phyloP scores from a whole-genome alignment of 2,113 vertebrate species.

The Gobius niger region DNA sequence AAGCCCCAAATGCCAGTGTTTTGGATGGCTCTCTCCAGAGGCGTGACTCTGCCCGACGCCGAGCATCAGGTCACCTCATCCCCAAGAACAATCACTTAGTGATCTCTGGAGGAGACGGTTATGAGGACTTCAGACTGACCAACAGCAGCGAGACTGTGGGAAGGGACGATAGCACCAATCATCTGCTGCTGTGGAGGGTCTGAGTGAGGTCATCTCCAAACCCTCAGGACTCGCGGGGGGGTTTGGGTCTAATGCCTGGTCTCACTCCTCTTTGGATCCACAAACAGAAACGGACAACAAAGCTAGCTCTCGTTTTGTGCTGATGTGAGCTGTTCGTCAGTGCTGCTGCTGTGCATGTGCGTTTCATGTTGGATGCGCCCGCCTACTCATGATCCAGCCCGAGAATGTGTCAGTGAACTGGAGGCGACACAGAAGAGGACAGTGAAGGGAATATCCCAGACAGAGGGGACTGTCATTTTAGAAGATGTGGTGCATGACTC shows the following conservation, averaged over 20 bases:
- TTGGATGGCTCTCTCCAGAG: conserved; percentile 80
- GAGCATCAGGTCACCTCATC: conserved; percentile 70
- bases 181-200: conserved; percentile 93
- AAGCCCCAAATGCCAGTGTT: conserved; percentile 57
- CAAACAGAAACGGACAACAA: conserved; percentile 38
- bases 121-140: conserved; percentile 94
- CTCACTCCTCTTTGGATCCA: conserved; percentile 36
- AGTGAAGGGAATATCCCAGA: conserved; percentile 10
- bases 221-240: conserved; percentile 23
- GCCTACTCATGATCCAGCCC: conserved; percentile 18
- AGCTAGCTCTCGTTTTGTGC: conserved; percentile 37
- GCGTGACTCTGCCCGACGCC: conserved; percentile 78
- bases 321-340: conserved; percentile 36
- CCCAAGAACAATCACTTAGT: conserved; percentile 88
- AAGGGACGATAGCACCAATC: conserved; percentile 96
- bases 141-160: conserved; percentile 94
- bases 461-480: conserved; percentile 18
- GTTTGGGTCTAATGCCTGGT: conserved; percentile 56
- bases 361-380: conserved; percentile 29
- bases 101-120: conserved; percentile 94
- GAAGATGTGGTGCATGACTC: conserved; percentile 22
- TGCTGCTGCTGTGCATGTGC: conserved; percentile 33
- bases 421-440: conserved; percentile 18
- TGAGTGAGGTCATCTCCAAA: conserved; percentile 68
- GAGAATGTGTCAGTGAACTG: conserved; percentile 33